phyloP scores from a whole-genome alignment of 2,888 invertebrate genomes.

The Lucinisca nassula region DNA sequence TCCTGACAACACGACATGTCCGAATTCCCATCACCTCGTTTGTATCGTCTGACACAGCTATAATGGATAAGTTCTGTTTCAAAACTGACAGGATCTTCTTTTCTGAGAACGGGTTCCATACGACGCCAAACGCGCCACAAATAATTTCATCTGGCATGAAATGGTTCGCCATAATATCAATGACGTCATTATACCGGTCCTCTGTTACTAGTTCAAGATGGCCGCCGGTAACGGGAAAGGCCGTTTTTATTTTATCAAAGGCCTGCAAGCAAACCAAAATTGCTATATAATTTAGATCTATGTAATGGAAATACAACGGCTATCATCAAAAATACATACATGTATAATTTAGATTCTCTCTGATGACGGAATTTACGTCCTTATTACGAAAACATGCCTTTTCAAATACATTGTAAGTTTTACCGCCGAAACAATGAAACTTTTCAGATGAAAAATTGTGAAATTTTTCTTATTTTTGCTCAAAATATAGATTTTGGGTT shows the following conservation, averaged over 20 bases:
- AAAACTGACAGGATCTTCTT: not conserved
- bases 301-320: too few relatives aligned
- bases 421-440: too few relatives aligned
- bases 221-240: conserved; percentile 41
- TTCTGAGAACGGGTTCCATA: conserved; percentile 38
- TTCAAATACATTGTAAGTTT: too few relatives aligned
- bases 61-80: conserved; percentile 38
- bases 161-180: conserved; percentile 59
- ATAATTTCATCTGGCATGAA: conserved; percentile 66
- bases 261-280: conserved; percentile 23
- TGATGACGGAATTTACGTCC: too few relatives aligned
- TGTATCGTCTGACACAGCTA: conserved; percentile 52
- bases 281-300: not conserved
- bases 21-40: conserved; percentile 60
- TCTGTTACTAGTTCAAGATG: conserved; percentile 50
- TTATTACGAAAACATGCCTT: too few relatives aligned
- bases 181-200: conserved; percentile 51
- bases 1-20: conserved; percentile 45
- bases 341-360: too few relatives aligned
- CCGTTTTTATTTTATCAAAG: conserved; percentile 38
- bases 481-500: too few relatives aligned
- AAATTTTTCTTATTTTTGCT: too few relatives aligned
- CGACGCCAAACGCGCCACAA: conserved; percentile 47
- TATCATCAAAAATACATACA: too few relatives aligned
- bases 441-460: too few relatives aligned